Conservation (phyloP, 2,888 invertebrate species). For the Nephrotoma flavescens region DNA sequence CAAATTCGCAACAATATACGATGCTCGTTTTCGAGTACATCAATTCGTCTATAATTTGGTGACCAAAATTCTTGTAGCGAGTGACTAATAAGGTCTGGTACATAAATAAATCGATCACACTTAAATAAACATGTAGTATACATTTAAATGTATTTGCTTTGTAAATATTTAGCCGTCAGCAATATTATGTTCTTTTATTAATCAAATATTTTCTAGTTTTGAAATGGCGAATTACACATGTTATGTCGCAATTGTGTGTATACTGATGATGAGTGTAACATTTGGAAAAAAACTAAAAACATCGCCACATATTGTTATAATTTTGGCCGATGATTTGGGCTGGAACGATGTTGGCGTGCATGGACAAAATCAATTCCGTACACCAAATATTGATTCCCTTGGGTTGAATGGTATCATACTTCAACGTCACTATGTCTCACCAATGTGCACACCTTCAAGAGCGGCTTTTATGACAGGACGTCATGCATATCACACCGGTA, state of each 20-base stretch:
- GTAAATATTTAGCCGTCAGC: too few relatives aligned
- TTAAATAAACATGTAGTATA: too few relatives aligned
- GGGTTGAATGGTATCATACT: conserved; percentile 74
- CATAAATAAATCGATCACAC: too few relatives aligned
- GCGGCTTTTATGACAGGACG: conserved; percentile 70
- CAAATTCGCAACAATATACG: too few relatives aligned
- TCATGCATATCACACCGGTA: conserved; percentile 69
- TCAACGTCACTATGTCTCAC: conserved; percentile 64
- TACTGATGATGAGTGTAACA: neutral
- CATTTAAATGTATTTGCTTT: too few relatives aligned
- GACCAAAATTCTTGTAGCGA: too few relatives aligned
- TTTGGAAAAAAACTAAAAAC: neutral
- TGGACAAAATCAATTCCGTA: conserved; percentile 72
- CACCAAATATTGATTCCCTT: conserved; percentile 79
- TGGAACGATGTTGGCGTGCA: conserved; percentile 88
- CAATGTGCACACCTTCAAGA: conserved; percentile 78
- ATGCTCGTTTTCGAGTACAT: too few relatives aligned
- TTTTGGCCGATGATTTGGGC: conserved; percentile 76
- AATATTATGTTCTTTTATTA: too few relatives aligned
- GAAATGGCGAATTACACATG: neutral
- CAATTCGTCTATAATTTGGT: too few relatives aligned
- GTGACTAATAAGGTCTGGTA: too few relatives aligned
- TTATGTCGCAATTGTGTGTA: neutral
- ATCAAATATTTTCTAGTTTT: too few relatives aligned
- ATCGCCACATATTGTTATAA: conserved; percentile 54